phyloP scores from a whole-genome alignment of 2,797 vertebrate genomes.

The Urocyon cinereoargenteus region DNA sequence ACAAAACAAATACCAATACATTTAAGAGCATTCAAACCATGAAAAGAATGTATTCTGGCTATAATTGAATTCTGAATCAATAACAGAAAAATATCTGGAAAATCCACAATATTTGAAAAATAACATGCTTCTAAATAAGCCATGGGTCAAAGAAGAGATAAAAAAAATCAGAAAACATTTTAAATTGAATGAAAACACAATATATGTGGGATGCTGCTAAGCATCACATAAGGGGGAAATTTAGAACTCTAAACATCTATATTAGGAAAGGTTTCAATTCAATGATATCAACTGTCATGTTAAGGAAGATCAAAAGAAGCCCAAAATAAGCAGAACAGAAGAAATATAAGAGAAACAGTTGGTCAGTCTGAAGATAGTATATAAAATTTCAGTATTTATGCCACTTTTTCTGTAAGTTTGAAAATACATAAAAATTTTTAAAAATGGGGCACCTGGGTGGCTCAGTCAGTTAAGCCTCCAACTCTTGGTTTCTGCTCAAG shows the following conservation, averaged over 20 bases:
- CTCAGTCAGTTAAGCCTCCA: not conserved
- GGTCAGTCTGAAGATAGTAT: not conserved
- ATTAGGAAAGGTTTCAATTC: not conserved
- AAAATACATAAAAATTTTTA: not conserved
- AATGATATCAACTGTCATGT: not conserved
- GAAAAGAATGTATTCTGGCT: not conserved
- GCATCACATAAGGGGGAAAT: not conserved
- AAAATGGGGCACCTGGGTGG: not conserved
- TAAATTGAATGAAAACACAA: not conserved
- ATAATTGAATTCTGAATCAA: not conserved
- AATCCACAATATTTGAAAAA: not conserved
- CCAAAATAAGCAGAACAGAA: not conserved
- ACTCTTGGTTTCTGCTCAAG: not conserved
- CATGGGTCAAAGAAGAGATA: not conserved
- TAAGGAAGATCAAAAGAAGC: not conserved
- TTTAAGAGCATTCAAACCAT: not conserved
- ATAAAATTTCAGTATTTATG: not conserved
- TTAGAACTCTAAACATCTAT: not conserved
- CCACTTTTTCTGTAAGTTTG: not conserved
- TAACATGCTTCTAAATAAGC: not conserved
- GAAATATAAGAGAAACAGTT: not conserved
- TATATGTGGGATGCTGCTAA: not conserved
- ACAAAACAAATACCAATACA: not conserved
- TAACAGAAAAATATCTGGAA: not conserved
- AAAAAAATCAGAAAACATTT: not conserved